Evolutionary conservation across 2,113 vertebrate genomes (phyloP).

Genomic region (Aptenodytes patagonicus): DNA sequence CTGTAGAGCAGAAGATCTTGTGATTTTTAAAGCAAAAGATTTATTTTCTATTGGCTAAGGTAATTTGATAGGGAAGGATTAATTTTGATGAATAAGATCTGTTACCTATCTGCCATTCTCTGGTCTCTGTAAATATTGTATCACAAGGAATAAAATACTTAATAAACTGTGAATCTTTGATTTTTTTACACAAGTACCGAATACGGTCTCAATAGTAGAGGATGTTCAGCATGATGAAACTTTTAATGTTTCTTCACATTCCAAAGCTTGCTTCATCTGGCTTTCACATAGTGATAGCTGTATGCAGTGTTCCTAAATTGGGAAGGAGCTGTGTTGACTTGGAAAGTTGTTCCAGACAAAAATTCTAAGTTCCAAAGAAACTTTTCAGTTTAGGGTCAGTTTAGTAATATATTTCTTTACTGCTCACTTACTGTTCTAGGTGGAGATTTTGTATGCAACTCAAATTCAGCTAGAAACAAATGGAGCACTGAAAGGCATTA

Average conservation of each 20-base stretch:
- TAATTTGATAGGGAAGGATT: background rate
- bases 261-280: background rate
- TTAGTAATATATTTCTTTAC: background rate
- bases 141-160: background rate
- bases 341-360: background rate
- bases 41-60: background rate
- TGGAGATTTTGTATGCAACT: background rate
- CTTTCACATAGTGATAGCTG: background rate
- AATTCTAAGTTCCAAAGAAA: background rate
- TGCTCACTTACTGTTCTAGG: background rate
- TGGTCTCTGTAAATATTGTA: background rate
- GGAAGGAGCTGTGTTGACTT: background rate
- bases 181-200: background rate
- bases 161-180: background rate
- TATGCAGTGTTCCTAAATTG: background rate
- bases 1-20: background rate
- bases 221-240: background rate
- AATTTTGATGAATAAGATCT: background rate
- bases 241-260: background rate
- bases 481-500: background rate
- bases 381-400: background rate
- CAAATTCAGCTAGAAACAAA: background rate
- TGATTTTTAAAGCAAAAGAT: background rate
- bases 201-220: background rate
- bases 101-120: background rate